These are phyloP conservation scores for Thalassoma bifasciatum DNA, from an alignment of 2,113 vertebrate genomes.

Conservation along the genomic window DNA sequence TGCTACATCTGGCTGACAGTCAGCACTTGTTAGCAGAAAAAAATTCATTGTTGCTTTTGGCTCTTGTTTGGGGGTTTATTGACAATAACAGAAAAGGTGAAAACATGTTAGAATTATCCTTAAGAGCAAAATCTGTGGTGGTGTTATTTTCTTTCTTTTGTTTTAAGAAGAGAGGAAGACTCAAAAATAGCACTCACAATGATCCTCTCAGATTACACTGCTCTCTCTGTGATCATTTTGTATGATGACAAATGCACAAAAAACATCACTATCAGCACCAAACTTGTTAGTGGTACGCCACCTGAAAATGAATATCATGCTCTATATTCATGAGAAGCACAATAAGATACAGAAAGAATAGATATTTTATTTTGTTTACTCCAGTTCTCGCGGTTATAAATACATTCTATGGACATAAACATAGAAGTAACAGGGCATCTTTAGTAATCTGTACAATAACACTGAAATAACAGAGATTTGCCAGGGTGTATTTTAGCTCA, in stretches of 20 bases:
- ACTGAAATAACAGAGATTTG: slow-evolving; percentile 63
- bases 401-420: slow-evolving; percentile 76
- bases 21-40: slow-evolving; percentile 25
- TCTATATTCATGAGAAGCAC: slow-evolving; percentile 66
- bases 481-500: slow-evolving; percentile 53
- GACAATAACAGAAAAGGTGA: slow-evolving; percentile 26
- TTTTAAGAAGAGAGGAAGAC: too few species aligned
- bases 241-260: slow-evolving; percentile 42
- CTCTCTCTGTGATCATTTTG: slow-evolving; percentile 22
- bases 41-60: slow-evolving; percentile 21
- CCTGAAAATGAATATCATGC: slow-evolving; percentile 37
- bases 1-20: slow-evolving; percentile 35
- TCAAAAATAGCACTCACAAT: slow-evolving; percentile 2
- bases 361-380: slow-evolving; percentile 75
- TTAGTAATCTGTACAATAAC: slow-evolving; percentile 67
- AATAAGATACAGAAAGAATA: slow-evolving; percentile 68
- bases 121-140: slow-evolving; percentile 22
- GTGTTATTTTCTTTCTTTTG: neutral
- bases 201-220: slow-evolving; percentile 30
- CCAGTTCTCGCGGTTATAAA: slow-evolving; percentile 66
- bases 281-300: slow-evolving; percentile 3
- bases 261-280: slow-evolving; percentile 47
- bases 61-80: slow-evolving; percentile 32
- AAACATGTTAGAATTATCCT: slow-evolving; percentile 20
- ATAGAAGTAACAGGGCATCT: slow-evolving; percentile 70